Conservation (phyloP, 2,888 invertebrate species). For the Lysandra bellargus region DNA sequence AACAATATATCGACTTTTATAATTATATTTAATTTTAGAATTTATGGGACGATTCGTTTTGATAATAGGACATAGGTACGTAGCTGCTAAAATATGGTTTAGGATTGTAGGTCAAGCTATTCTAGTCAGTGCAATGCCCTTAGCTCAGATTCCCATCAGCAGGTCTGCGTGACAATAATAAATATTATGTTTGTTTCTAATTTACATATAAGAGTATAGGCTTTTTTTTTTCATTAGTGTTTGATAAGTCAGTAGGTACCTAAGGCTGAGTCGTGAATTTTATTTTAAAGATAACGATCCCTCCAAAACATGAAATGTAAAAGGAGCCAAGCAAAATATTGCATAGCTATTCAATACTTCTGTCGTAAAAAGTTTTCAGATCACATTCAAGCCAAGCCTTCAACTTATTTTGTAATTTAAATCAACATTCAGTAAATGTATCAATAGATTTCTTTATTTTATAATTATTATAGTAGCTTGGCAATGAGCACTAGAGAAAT, state of each 20-base stretch:
- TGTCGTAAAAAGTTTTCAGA: too few relatives aligned
- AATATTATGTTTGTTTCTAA: background rate
- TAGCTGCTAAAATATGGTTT: background rate
- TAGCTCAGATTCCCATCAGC: background rate
- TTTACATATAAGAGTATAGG: background rate
- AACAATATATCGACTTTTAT: background rate
- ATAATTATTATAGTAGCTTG: too few relatives aligned
- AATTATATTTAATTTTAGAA: background rate
- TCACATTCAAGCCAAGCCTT: too few relatives aligned
- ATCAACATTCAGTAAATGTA: too few relatives aligned
- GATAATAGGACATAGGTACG: background rate
- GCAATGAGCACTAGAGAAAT: too few relatives aligned
- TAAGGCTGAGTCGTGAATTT: too few relatives aligned
- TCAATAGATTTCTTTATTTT: too few relatives aligned
- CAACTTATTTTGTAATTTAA: too few relatives aligned
- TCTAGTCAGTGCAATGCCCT: slow-evolving; percentile 16
- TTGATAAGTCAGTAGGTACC: background rate
- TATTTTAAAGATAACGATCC: too few relatives aligned
- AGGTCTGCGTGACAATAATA: background rate
- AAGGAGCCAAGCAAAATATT: too few relatives aligned
- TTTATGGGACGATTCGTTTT: background rate
- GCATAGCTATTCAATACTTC: too few relatives aligned
- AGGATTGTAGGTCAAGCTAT: background rate
- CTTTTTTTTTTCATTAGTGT: background rate
- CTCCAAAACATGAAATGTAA: too few relatives aligned